Evolutionary conservation across 2,113 vertebrate genomes (phyloP), one percentile per base, ranked within the genome.

Genomic region (Aegithalos caudatus): DNA sequence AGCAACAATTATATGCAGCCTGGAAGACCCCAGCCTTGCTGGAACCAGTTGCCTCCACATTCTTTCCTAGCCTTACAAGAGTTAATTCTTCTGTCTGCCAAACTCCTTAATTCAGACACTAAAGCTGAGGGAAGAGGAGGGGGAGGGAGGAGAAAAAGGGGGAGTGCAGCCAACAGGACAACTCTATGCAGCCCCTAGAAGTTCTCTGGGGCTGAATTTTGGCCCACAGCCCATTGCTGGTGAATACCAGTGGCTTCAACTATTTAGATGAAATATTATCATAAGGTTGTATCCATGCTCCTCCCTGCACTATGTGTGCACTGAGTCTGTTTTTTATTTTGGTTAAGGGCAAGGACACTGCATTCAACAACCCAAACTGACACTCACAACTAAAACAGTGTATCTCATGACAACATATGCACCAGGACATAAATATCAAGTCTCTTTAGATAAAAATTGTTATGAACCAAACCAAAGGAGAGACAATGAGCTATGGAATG

Each of bases 241-340:
- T 7, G 23, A 95, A 70, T 86, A 82, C 67, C 47, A 73, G 65
- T 80, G 37, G 27, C 70, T 92, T 81, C 82, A 64, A 20, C 28
- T 37, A 14, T 18, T 60, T 66, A 81, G 50, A 92, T 78, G 66
- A 92, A 91, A 97, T 91, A 74, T 58, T 79, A 44, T 48, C 28
- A 40, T 66, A 45, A 76, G 47, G 29, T 88, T 79, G 81, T 69
- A 95, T 71, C 58, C 40, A 13, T 37, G 90, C 92, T 81, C 54
- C 51, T 89, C 66, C 56, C 57, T 69, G 35, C 29, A 25, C 53
- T 64, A 3, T 85, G 62, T 64, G 23, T 57, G 48, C 5, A 11
- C 28, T 23, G n/a, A 91, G 86, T 95, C 94, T 97, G 90, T 8
- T 92, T 97, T 88, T 88, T 83, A 78, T 97, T 97, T 97, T 96